phyloP scores from a whole-genome alignment of 2,888 invertebrate species.

The Drosophila anomelani region DNA sequence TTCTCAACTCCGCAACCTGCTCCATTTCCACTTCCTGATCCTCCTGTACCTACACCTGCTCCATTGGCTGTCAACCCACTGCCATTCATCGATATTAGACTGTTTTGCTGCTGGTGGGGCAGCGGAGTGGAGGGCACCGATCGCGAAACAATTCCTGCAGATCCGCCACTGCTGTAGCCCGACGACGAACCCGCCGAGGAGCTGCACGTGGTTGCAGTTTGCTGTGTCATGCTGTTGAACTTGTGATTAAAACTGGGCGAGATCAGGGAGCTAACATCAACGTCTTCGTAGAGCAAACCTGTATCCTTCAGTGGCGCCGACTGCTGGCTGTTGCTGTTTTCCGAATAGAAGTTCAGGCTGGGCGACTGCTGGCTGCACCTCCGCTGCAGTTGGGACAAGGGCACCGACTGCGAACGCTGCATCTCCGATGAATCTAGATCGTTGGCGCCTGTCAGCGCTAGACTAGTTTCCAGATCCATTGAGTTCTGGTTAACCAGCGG shows the following conservation, averaged over 20 bases:
- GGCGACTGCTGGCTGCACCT: constrained; percentile 74
- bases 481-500: constrained; percentile 81
- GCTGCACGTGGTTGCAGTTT: constrained; percentile 76
- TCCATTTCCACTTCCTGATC: constrained; percentile 20
- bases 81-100: constrained; percentile 16
- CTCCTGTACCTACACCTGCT: constrained; percentile 15
- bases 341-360: constrained; percentile 77
- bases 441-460: constrained; percentile 61
- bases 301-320: constrained; percentile 63
- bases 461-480: constrained; percentile 81
- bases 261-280: constrained; percentile 80
- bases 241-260: constrained; percentile 80
- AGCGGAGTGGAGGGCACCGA: constrained; percentile 90
- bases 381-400: constrained; percentile 85
- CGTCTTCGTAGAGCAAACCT: constrained; percentile 67
- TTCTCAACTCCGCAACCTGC: constrained; percentile 47
- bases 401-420: constrained; percentile 91
- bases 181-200: constrained; percentile 81
- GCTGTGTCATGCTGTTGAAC: constrained; percentile 71
- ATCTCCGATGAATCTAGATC: constrained; percentile 68
- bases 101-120: constrained; percentile 83
- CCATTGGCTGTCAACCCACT: constrained; percentile 9
- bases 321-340: constrained; percentile 80
- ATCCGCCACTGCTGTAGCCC: constrained; percentile 79
- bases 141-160: constrained; percentile 86